Evolutionary conservation across 1,140 invertebrate species (phyloP), one percentile per base, ranked within the genome.

Genomic region (Oncopeltus fasciatus): DNA sequence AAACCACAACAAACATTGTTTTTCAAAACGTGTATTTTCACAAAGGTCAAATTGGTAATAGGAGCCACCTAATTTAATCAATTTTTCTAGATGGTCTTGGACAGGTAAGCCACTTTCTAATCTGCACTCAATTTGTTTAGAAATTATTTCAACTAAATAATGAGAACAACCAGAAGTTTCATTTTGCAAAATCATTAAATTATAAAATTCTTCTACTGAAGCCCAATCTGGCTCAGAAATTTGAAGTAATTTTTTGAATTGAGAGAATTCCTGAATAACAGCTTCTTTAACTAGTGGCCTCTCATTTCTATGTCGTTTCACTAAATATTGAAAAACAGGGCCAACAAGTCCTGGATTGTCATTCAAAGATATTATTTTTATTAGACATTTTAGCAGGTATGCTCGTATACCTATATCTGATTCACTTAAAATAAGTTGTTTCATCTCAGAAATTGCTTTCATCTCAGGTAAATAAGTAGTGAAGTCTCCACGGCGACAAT

Each of bases 1-100:
- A 28, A 61, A 31, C 60, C 60, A 61, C 14, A 20, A 1, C 18
- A 61, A 24, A 51, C 47, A 61, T 11, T 29, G 18, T 61, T 51
- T 61, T 4, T 61, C 27, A 53, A 11, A 53, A 3, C 24, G 60
- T 49, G 47, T 49, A 51, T 33, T 33, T 18, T 31, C 24, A 31
- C 46, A 49, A 18, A 51, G 2, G 2, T 14, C 3, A 29, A 61
- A 46, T 4, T n/a, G 20, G 3, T 14, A 46, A 47, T 16, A 24
- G 12, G 28, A 11, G 11, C 2, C 20, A 53, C 12, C 9, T 18
- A 31, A 12, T 31, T 47, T 29, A 12, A 47, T 21, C 3, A 47
- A 31, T 33, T 20, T 28, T n/a, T 61, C 47, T 9, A 61, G 14
- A 24, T 51, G 21, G 2, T 20, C 38, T 11, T 49, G 12, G 3